phyloP scores from a whole-genome alignment of 2,797 vertebrate species.

The Artibeus jamaicensis region DNA sequence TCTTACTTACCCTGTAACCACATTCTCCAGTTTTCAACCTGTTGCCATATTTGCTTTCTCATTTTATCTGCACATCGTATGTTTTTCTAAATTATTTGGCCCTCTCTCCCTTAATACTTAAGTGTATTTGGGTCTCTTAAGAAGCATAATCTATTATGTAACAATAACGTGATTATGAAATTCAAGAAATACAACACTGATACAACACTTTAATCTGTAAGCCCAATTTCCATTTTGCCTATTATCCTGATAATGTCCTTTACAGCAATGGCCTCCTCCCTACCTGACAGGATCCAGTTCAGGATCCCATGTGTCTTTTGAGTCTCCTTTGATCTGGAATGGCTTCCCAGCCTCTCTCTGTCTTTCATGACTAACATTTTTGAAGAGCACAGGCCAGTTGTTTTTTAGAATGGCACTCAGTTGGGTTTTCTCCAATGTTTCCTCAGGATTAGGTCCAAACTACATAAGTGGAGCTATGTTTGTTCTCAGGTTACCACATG shows the following conservation, averaged over 20 bases:
- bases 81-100: neutral
- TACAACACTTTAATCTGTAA: neutral
- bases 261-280: neutral
- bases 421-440: neutral
- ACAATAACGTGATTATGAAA: neutral
- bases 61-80: neutral
- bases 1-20: neutral
- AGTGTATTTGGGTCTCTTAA: neutral
- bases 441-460: neutral
- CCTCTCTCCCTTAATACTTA: neutral
- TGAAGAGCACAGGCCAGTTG: neutral
- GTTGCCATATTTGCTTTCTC: neutral
- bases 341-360: neutral
- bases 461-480: neutral
- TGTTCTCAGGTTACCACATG: neutral
- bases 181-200: neutral
- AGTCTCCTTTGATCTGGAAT: neutral
- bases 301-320: neutral
- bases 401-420: neutral
- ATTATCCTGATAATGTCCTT: neutral
- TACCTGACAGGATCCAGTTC: neutral
- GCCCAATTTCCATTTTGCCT: neutral
- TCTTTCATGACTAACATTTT: neutral
- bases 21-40: neutral
- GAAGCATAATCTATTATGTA: neutral